Evolutionary conservation across 2,888 invertebrate species (phyloP).

Genomic region (Lordiphosa fenestrarum): DNA sequence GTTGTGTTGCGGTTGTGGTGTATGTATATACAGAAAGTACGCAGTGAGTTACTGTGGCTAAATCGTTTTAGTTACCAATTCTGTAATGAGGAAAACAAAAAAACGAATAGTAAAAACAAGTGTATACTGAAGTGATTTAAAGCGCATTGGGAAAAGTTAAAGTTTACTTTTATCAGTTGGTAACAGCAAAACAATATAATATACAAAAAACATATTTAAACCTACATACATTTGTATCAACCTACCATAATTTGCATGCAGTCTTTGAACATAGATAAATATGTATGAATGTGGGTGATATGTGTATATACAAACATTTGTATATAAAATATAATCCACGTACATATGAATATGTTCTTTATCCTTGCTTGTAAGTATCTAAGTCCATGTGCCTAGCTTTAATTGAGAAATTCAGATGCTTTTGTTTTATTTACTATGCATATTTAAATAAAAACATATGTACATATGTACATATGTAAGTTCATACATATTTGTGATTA

Average conservation of each 20-base stretch:
- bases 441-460: neutral
- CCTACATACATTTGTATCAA: too few relatives aligned
- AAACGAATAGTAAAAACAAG: constrained; percentile 3
- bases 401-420: too few relatives aligned
- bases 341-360: neutral
- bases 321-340: too few relatives aligned
- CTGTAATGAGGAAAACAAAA: neutral
- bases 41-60: constrained; percentile 3
- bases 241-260: too few relatives aligned
- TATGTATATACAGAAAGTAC: constrained; percentile 5
- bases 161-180: constrained; percentile 1
- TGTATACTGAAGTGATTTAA: neutral
- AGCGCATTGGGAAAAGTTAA: constrained; percentile 3
- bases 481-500: neutral
- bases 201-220: too few relatives aligned
- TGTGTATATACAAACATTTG: too few relatives aligned
- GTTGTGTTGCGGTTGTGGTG: constrained; percentile 3
- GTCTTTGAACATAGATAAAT: constrained; percentile 1
- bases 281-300: too few relatives aligned
- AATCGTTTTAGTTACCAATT: constrained; percentile 7
- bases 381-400: too few relatives aligned
- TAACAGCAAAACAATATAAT: neutral
- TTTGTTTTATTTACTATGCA: too few relatives aligned
- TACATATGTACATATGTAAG: neutral
- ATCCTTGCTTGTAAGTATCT: too few relatives aligned